A percentile compares a stretch with the other conserved stretches of the same genome.
These are phyloP conservation scores for Chiloscyllium punctatum DNA, from an alignment of 2,797 vertebrate genomes.

Conservation along the genomic window DNA sequence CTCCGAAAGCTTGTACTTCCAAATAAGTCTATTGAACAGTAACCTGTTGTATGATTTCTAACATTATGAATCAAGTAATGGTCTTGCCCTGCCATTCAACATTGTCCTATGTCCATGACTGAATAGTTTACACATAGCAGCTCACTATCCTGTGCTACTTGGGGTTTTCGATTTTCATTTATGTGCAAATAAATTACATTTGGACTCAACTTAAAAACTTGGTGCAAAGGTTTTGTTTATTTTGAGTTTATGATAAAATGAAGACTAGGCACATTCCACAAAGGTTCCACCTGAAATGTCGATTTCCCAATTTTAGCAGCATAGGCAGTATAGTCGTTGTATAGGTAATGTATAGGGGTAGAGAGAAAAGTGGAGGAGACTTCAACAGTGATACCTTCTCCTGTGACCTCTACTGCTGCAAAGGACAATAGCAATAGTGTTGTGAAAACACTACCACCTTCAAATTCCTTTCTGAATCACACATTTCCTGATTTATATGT, in stretches of 20 bases:
- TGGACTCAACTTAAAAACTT: neutral
- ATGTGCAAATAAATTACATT: neutral
- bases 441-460: neutral
- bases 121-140: neutral
- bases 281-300: no score
- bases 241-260: neutral
- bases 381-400: neutral
- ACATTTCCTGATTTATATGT: neutral
- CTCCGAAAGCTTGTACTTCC: no score
- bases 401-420: neutral
- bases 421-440: neutral
- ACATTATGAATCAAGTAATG: neutral
- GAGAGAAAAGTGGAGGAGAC: neutral
- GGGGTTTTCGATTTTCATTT: neutral
- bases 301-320: neutral
- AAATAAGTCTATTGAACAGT: no score
- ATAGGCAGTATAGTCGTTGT: neutral
- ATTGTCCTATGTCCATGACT: neutral
- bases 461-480: neutral
- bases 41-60: no score
- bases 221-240: neutral
- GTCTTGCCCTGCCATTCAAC: neutral
- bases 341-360: neutral
- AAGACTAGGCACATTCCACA: neutral
- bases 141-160: neutral